These are phyloP conservation scores for Brachionus rotundiformis DNA, from an alignment of 1,140 invertebrate genomes.

Conservation along the genomic window DNA sequence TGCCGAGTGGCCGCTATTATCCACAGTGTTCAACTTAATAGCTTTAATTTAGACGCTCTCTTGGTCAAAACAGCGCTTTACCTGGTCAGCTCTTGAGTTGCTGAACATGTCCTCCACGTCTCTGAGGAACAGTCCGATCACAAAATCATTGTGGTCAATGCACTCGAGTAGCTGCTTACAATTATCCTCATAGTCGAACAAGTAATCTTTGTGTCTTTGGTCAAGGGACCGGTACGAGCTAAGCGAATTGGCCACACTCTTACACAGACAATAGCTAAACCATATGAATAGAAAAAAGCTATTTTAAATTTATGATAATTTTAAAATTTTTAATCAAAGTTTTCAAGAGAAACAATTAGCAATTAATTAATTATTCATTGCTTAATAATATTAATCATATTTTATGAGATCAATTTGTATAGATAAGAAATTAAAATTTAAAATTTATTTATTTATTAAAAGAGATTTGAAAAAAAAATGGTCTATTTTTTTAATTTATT, in stretches of 20 bases:
- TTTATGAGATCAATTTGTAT: too few relatives aligned
- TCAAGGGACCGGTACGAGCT: not conserved
- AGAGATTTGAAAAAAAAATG: too few relatives aligned
- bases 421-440: too few relatives aligned
- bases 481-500: too few relatives aligned
- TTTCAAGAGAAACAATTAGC: too few relatives aligned
- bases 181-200: conserved; percentile 33
- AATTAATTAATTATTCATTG: too few relatives aligned
- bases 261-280: conserved; percentile 9
- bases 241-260: conserved; percentile 28
- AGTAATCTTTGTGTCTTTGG: not conserved
- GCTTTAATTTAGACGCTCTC: not conserved
- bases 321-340: not conserved
- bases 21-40: not conserved
- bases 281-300: not conserved
- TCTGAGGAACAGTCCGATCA: conserved; percentile 13
- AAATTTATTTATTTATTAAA: too few relatives aligned
- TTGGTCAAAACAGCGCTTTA: not conserved
- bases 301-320: not conserved
- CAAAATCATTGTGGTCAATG: not conserved
- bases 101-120: conserved; percentile 17
- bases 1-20: not conserved
- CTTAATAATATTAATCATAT: too few relatives aligned
- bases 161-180: conserved; percentile 40
- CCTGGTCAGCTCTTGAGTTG: not conserved